Evolutionary conservation across 1,140 invertebrate species (phyloP).

Genomic region (Teleogryllus occipitalis): DNA sequence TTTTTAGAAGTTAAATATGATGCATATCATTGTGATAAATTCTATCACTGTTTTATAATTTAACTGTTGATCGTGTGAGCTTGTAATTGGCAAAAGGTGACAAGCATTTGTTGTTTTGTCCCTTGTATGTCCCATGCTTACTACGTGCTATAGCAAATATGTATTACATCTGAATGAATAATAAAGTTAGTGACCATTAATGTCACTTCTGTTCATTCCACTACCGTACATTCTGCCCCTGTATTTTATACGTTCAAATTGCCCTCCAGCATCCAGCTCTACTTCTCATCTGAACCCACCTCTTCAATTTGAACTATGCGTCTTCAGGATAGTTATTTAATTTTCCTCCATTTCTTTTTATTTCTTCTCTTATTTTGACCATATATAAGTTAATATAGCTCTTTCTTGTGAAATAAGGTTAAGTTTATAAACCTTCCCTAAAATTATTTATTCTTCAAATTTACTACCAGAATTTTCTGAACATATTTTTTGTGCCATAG

Average conservation of each 20-base stretch:
- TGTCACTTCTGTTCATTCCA: not conserved
- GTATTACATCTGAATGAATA: not conserved
- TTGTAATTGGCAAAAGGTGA: not conserved
- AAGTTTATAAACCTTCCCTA: not conserved
- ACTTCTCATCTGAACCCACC: not conserved
- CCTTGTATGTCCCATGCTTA: not conserved
- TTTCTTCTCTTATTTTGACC: not conserved
- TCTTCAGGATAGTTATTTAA: not conserved
- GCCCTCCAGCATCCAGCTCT: not conserved
- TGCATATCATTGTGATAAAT: not conserved
- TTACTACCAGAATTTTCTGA: not conserved
- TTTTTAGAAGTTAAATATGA: not conserved
- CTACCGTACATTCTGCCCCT: not conserved
- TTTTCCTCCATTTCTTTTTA: not conserved
- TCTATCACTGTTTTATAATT: not conserved
- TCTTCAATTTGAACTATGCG: too few species aligned
- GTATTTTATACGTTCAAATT: not conserved
- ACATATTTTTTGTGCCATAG: not conserved
- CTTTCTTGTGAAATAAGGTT: not conserved
- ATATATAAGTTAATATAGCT: not conserved
- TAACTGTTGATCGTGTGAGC: not conserved
- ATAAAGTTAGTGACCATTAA: not conserved
- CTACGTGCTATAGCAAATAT: not conserved
- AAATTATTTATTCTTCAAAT: not conserved
- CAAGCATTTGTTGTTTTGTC: not conserved